phyloP scores from a whole-genome alignment of 2,113 vertebrate genomes.

The Sinocyclocheilus anophthalmus region DNA sequence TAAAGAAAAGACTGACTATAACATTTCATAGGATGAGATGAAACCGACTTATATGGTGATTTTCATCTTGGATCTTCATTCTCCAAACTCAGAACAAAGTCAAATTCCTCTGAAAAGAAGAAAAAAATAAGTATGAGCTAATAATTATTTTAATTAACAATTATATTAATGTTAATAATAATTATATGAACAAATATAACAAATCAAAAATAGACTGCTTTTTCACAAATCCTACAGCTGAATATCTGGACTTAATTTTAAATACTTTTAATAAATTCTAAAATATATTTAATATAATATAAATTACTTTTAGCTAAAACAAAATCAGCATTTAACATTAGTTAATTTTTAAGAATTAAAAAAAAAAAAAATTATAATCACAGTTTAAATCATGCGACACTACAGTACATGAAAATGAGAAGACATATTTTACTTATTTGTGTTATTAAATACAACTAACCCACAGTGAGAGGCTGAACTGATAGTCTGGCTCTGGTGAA shows the following conservation, averaged over 20 bases:
- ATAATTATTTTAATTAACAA: not conserved
- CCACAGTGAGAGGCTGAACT: slow-evolving; percentile 86
- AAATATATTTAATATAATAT: not conserved
- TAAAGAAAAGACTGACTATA: not conserved
- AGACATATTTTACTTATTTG: not conserved
- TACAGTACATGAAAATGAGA: not conserved
- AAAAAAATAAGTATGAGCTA: slow-evolving; percentile 24
- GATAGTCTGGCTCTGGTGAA: slow-evolving; percentile 88
- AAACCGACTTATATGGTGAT: slow-evolving; percentile 3
- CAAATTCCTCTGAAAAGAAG: slow-evolving; percentile 85
- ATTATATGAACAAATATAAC: not conserved
- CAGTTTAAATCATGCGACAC: not conserved
- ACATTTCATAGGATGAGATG: not conserved
- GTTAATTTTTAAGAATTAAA: not conserved
- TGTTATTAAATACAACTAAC: slow-evolving; percentile 64
- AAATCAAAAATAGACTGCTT: not conserved
- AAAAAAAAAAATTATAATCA: not conserved
- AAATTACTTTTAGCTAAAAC: not conserved
- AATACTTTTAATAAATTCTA: not conserved
- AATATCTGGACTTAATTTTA: not conserved
- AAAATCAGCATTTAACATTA: not conserved
- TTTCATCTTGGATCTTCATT: slow-evolving; percentile 72
- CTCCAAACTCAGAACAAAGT: slow-evolving; percentile 90
- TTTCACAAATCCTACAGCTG: not conserved
- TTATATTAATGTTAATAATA: not conserved